A percentile compares a stretch with the other conserved stretches of the same genome.
Evolutionary conservation across 2,113 vertebrate species (phyloP).

Genomic region (Fregetta grallaria): DNA sequence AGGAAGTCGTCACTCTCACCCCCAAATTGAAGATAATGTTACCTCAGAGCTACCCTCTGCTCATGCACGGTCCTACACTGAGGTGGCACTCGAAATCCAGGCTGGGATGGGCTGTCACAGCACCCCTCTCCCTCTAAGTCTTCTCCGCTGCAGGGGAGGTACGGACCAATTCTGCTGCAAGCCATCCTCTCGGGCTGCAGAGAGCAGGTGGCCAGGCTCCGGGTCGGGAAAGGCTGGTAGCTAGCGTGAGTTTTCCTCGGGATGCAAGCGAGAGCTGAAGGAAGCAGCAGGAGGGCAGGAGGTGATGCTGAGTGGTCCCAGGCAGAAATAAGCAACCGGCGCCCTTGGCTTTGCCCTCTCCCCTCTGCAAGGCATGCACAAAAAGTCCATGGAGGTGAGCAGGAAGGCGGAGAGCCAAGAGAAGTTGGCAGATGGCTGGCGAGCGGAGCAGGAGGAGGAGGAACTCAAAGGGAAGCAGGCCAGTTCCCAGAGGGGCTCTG

Average conservation of each 20-base stretch:
- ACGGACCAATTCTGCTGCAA: not conserved
- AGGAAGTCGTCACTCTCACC: not conserved
- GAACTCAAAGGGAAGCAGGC: conserved; percentile 46
- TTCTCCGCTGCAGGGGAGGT: not conserved
- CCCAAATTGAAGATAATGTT: not conserved
- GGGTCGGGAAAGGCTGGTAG: not conserved
- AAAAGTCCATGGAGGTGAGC: conserved; percentile 86
- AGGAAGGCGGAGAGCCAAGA: conserved; percentile 77
- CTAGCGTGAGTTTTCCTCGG: not conserved
- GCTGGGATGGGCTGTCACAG: not conserved
- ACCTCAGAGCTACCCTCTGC: not conserved
- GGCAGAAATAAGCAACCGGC: not conserved
- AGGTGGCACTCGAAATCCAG: not conserved
- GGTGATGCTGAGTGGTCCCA: not conserved
- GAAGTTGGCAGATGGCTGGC: conserved; percentile 68
- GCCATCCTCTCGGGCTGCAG: not conserved
- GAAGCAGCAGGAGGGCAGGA: not conserved
- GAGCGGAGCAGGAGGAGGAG: conserved; percentile 59
- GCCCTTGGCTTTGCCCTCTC: not conserved
- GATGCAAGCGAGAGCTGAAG: not conserved
- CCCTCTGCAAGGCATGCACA: conserved; percentile 88
- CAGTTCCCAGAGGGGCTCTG: conserved; percentile 24
- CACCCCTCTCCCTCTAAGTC: not conserved
- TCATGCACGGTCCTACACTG: not conserved
- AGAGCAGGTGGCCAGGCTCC: not conserved